Conservation (phyloP, 2,113 vertebrate genomes). For the Eulacestoma nigropectus region DNA sequence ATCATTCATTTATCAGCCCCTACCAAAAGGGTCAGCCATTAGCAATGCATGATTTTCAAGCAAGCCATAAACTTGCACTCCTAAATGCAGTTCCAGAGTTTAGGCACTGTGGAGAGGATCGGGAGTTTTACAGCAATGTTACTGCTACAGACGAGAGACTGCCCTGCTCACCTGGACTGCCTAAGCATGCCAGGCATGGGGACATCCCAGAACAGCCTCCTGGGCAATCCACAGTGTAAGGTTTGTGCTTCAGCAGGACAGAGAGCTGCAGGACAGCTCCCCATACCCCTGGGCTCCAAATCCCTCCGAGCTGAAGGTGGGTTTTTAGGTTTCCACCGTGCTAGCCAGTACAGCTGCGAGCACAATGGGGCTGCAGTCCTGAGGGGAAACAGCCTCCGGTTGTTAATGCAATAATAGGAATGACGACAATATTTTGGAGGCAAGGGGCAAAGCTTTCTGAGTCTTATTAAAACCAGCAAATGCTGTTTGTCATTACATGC, state of each 20-base stretch:
- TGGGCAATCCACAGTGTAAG: neutral
- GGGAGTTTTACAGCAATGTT: neutral
- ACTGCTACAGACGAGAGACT: neutral
- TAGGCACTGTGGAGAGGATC: neutral
- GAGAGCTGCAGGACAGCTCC: neutral
- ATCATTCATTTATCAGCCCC: conserved; percentile 52
- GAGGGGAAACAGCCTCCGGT: conserved; percentile 3
- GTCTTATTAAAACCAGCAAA: conserved; percentile 43
- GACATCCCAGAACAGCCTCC: neutral
- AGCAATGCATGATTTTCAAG: neutral
- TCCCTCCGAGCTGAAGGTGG: neutral
- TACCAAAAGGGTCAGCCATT: conserved; percentile 19
- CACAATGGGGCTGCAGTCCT: neutral
- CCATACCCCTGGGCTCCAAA: neutral
- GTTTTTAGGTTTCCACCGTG: neutral
- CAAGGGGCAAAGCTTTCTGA: conserved; percentile 43
- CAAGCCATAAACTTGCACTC: neutral
- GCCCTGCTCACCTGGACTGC: neutral
- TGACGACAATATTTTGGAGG: conserved; percentile 28
- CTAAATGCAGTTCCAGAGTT: neutral
- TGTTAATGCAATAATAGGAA: conserved; percentile 33
- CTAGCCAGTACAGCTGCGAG: neutral
- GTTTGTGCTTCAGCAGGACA: neutral
- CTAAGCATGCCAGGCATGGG: neutral
- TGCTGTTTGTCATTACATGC: conserved; percentile 46